Conservation (phyloP, 2,113 vertebrate species). For the Perccottus glenii region DNA sequence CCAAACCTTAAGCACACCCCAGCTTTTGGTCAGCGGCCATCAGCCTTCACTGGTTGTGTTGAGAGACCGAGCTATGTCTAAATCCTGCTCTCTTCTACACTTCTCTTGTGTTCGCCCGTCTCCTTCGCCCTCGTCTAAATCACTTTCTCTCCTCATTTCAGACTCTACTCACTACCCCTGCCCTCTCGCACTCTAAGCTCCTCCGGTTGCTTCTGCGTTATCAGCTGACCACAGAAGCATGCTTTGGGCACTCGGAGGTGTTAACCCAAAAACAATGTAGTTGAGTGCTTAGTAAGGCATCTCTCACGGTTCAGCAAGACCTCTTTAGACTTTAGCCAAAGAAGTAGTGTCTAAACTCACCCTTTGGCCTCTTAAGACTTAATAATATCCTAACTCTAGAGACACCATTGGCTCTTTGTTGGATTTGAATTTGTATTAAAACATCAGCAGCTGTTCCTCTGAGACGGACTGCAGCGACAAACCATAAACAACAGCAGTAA, state of each 20-base stretch:
- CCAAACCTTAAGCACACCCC: too few species aligned
- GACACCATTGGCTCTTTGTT: too few species aligned
- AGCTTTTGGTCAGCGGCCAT: too few species aligned
- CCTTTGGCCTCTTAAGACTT: neutral
- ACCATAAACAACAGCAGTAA: too few species aligned
- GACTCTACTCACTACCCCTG: slow-evolving; percentile 35
- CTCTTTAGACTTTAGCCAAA: slow-evolving; percentile 2
- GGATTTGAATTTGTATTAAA: too few species aligned
- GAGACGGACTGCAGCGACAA: too few species aligned
- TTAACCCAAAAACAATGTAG: slow-evolving; percentile 60
- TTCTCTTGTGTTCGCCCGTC: neutral
- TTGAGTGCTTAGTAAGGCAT: slow-evolving; percentile 56
- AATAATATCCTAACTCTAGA: neutral
- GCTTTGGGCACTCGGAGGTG: slow-evolving; percentile 49
- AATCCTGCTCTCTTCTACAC: slow-evolving; percentile 6
- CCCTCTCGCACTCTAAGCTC: slow-evolving; percentile 48
- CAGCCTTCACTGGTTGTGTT: too few species aligned
- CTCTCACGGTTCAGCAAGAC: slow-evolving; percentile 23
- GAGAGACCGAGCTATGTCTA: too few species aligned
- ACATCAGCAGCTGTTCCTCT: too few species aligned
- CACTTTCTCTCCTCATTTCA: neutral
- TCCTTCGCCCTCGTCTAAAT: slow-evolving; percentile 11
- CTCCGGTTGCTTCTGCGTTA: slow-evolving; percentile 61
- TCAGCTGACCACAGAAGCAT: slow-evolving; percentile 54
- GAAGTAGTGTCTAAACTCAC: neutral